phyloP scores from a whole-genome alignment of 1,140 invertebrate genomes.

The Asobara japonica region DNA sequence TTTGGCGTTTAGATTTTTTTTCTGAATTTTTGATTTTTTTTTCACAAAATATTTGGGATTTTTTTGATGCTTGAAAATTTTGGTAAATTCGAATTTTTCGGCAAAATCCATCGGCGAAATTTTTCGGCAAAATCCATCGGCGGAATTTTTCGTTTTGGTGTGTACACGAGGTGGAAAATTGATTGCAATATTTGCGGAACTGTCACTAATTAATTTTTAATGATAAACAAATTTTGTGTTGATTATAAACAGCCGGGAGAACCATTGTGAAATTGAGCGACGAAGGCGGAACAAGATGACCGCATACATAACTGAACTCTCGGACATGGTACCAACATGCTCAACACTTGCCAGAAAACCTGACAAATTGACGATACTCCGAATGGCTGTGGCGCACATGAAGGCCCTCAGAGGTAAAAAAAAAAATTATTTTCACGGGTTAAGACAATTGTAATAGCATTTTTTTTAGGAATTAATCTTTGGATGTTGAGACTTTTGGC shows the following conservation, averaged over 20 bases:
- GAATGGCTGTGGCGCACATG: constrained; percentile 99
- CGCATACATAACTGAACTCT: constrained; percentile 98
- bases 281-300: constrained; percentile 99
- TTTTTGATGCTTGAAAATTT: too few relatives aligned
- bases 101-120: too few relatives aligned
- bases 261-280: constrained; percentile 99
- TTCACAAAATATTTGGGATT: too few relatives aligned
- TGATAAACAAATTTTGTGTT: constrained; percentile 26
- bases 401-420: constrained; percentile 89
- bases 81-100: too few relatives aligned
- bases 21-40: too few relatives aligned
- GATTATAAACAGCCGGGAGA: constrained; percentile 83
- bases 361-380: constrained; percentile 98
- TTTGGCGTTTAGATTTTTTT: too few relatives aligned
- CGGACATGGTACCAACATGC: constrained; percentile 99
- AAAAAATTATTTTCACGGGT: not conserved
- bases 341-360: constrained; percentile 96
- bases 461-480: constrained; percentile 7
- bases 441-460: not conserved
- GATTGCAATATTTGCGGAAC: not conserved
- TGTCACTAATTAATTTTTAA: constrained; percentile 1
- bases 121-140: too few relatives aligned
- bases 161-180: too few relatives aligned
- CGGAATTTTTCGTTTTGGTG: too few relatives aligned
- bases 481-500: constrained; percentile 3